These are phyloP conservation scores for Spizella passerina DNA, from an alignment of 2,797 vertebrate species.

Conservation along the genomic window DNA sequence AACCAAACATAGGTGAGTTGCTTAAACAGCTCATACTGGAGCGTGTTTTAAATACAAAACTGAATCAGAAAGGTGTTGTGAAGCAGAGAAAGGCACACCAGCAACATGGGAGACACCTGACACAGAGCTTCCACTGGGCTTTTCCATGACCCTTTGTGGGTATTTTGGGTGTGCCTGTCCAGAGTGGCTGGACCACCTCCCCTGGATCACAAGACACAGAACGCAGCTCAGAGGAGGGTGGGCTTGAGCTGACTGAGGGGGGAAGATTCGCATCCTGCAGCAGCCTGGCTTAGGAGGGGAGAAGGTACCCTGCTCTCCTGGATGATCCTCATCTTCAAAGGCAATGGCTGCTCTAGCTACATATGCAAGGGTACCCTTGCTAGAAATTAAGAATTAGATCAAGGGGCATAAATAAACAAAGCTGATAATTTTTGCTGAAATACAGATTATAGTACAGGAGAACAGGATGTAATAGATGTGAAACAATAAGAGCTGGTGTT, in stretches of 20 bases:
- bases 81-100: not conserved
- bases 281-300: not conserved
- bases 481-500: not conserved
- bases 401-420: not conserved
- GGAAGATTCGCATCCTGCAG: not conserved
- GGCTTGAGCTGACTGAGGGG: not conserved
- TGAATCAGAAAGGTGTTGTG: not conserved
- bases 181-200: not conserved
- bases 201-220: not conserved
- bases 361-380: not conserved
- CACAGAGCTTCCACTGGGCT: not conserved
- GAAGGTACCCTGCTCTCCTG: not conserved
- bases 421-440: not conserved
- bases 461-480: not conserved
- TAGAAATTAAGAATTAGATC: not conserved
- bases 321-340: not conserved
- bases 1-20: rapidly evolving
- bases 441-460: not conserved
- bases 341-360: not conserved
- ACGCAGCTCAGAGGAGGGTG: not conserved
- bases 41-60: not conserved
- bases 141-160: not conserved
- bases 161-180: not conserved
- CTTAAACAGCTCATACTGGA: not conserved
- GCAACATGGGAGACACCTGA: not conserved